Evolutionary conservation across 30 jellyfish, hydroid and myxozoan genomes (phyloP).

Genomic region (Rhopilema esculentum): DNA sequence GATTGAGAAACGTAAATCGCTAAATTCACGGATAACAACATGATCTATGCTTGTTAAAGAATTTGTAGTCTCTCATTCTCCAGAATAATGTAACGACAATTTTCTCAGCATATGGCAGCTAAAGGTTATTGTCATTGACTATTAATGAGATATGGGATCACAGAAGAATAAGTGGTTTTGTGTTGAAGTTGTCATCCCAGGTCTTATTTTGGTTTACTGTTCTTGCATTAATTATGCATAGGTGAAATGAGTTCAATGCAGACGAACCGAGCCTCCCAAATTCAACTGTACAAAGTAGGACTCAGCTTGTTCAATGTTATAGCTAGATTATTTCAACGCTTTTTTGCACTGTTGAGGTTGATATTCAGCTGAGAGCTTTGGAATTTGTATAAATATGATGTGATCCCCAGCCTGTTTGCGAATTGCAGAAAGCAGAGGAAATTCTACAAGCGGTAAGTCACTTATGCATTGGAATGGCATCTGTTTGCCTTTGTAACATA

Average conservation of each 20-base stretch:
- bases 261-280: background rate
- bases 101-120: background rate
- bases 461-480: background rate
- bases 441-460: background rate
- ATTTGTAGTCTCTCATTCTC: background rate
- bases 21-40: too few species aligned
- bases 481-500: background rate
- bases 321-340: background rate
- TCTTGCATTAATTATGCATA: constrained; percentile 37
- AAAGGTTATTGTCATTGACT: background rate
- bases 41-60: background rate
- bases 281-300: background rate
- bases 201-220: constrained; percentile 36
- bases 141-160: constrained; percentile 26
- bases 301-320: background rate
- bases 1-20: too few species aligned
- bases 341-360: background rate
- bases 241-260: constrained; percentile 19
- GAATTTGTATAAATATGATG: background rate
- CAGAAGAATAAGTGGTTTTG: constrained; percentile 1
- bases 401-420: background rate
- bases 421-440: background rate
- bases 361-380: background rate
- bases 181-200: background rate
- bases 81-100: background rate